Conservation (phyloP, 30 jellyfish, hydroid and myxozoan genomes). For the Euphysa ruthae region DNA sequence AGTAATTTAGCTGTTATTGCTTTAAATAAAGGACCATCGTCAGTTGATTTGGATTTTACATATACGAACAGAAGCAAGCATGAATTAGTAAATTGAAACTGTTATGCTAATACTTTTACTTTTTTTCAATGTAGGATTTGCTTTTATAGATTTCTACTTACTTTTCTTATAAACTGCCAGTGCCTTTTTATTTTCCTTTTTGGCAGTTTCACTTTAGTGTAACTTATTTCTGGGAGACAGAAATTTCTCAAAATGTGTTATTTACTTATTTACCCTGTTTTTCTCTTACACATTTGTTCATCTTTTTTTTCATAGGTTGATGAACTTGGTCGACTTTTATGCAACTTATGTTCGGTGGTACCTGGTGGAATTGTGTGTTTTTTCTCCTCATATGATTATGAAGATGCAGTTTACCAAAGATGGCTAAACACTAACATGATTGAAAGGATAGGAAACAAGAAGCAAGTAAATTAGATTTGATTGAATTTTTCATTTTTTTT, state of each 20-base stretch:
- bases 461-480: constrained; percentile 33
- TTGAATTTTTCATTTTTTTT: neutral
- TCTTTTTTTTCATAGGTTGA: constrained; percentile 45
- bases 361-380: constrained; percentile 97
- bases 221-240: too few relatives aligned
- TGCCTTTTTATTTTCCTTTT: too few relatives aligned
- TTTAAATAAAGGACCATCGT: constrained; percentile 81
- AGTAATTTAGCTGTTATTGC: constrained; percentile 57
- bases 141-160: too few relatives aligned
- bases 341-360: constrained; percentile 62
- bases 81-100: constrained; percentile 69
- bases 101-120: too few relatives aligned
- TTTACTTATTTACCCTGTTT: too few relatives aligned
- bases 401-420: constrained; percentile 53
- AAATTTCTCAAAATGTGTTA: too few relatives aligned
- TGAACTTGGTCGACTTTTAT: constrained; percentile 82
- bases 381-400: constrained; percentile 88
- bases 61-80: constrained; percentile 54
- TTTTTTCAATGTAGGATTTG: too few relatives aligned
- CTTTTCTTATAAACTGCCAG: too few relatives aligned
- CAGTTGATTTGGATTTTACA: constrained; percentile 76
- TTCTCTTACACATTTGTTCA: too few relatives aligned
- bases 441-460: constrained; percentile 40
- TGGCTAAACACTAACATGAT: constrained; percentile 47
- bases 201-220: too few relatives aligned